Base-by-base conservation (phyloP, 2,888 invertebrate species). In the Diaprepes abbreviatus region DNA sequence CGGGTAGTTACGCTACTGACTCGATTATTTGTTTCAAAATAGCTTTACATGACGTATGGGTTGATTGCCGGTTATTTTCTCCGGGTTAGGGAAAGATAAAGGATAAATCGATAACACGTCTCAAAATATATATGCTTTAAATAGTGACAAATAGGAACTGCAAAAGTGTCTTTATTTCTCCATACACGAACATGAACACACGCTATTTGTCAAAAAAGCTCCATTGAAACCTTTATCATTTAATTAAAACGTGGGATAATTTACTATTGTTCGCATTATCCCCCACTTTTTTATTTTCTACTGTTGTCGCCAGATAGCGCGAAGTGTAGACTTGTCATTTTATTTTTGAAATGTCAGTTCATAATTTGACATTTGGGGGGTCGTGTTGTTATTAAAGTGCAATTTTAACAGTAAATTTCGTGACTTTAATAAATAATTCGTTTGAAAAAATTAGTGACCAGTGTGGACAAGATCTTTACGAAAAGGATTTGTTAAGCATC, bases 361-460 rank as follows among this genome's bases (percentile, higher is more conserved):
- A 64, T 55, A 43, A 36, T 63, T 57, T 69, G 68, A 69, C 68
- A 14, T 69, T 64, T 69, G 68, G 57, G 62, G 63, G 48, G 55
- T 57, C 21, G 62, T 17, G 52, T 67, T 62, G 40, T 62, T 40
- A 10, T 43, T 14, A 16, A 14, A 58, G 38, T 21, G 58, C 31
- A 38, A 38, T 58, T 58, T 50, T 28, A 50, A 28, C 28, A 50
- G 48, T 28, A 28, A 28, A 21, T 28, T 50, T 28, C 48, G 48
- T 28, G 48, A 50, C 3, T 9, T 9, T 31, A 19, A 54, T 36
- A 54, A 54, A 54, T 35, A 36, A 12, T 54, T 54, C 21, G 17
- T 35, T 35, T 1, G 3, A 35, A 36, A 54, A 54, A 54, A 5
- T 1, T 33, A 14, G 36, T 54, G 36, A 6, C 12, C 17, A 45